Evolutionary conservation across 2,113 vertebrate genomes (phyloP).

Genomic region (Peromyscus californicus): DNA sequence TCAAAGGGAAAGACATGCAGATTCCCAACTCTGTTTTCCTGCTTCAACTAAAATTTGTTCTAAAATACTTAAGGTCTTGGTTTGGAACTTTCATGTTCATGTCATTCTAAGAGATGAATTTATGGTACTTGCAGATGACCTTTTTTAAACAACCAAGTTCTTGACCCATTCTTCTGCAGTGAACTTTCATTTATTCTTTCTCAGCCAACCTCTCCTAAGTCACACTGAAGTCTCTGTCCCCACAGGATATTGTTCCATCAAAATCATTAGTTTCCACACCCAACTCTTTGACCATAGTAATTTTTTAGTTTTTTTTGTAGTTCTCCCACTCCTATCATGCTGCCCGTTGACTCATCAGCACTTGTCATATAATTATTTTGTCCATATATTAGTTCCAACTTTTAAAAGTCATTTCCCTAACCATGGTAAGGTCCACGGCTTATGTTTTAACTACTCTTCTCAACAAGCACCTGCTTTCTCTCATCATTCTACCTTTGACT

Average conservation of each 20-base stretch:
- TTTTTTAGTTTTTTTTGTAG: neutral
- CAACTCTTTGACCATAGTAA: neutral
- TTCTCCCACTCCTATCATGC: neutral
- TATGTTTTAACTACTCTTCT: neutral
- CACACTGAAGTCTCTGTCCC: neutral
- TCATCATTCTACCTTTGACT: neutral
- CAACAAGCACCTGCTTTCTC: neutral
- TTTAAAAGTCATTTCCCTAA: neutral
- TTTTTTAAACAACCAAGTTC: neutral
- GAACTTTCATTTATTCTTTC: neutral
- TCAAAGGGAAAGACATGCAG: neutral
- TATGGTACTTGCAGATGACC: neutral
- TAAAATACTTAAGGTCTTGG: neutral
- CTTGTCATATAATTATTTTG: neutral
- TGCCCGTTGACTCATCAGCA: slow-evolving; percentile 3
- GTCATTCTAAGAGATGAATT: neutral
- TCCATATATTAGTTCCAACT: neutral
- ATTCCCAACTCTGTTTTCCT: neutral
- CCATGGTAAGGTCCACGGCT: neutral
- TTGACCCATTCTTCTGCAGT: neutral
- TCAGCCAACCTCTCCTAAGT: neutral
- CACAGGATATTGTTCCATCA: neutral
- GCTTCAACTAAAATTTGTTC: neutral
- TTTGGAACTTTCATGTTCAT: neutral
- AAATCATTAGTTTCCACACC: neutral